Conservation (phyloP, 1,140 invertebrate genomes). For the Neelides sp. region DNA sequence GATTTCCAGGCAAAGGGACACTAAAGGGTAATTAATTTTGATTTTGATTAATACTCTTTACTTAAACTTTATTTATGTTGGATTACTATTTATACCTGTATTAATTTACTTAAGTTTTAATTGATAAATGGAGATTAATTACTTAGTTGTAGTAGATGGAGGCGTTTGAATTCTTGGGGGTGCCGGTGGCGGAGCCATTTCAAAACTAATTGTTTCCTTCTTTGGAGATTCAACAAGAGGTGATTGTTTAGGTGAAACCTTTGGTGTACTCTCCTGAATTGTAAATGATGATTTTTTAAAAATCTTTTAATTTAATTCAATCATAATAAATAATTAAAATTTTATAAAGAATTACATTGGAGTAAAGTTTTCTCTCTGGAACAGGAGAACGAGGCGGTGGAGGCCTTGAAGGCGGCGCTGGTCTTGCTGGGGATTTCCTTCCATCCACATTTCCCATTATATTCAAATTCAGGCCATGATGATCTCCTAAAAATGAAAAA, state of each 20-base stretch:
- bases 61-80: too few relatives aligned
- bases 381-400: constrained; percentile 29
- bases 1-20: too few relatives aligned
- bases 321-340: constrained; percentile 38
- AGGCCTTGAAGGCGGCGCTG: constrained; percentile 24
- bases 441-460: background rate
- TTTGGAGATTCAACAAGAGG: constrained; percentile 28
- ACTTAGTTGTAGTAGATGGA: too few relatives aligned
- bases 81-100: too few relatives aligned
- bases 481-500: background rate
- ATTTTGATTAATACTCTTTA: too few relatives aligned
- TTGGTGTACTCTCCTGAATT: constrained; percentile 32
- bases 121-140: too few relatives aligned
- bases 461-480: constrained; percentile 3
- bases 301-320: constrained; percentile 28
- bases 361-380: constrained; percentile 22
- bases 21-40: too few relatives aligned
- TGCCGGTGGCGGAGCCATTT: too few relatives aligned
- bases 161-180: too few relatives aligned
- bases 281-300: constrained; percentile 33
- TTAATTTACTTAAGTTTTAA: too few relatives aligned
- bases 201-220: background rate
- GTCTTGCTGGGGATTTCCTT: constrained; percentile 27
- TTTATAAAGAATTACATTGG: constrained; percentile 23
- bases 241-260: constrained; percentile 35